Base-by-base conservation (phyloP, 2,888 invertebrate species). In the Priocnemis perturbator region DNA sequence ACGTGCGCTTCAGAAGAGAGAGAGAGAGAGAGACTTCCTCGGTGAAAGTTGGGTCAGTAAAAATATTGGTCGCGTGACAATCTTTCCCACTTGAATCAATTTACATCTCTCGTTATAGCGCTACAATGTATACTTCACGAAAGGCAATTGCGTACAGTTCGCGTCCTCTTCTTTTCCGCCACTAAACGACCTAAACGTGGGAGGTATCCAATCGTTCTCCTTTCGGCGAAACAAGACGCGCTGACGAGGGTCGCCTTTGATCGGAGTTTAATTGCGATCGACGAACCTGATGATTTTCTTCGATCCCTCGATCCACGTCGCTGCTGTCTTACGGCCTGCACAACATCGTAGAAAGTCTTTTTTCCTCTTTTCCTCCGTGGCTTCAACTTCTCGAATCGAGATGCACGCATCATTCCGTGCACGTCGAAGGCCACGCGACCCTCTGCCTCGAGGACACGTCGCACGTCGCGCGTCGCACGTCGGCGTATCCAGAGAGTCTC, bases 391-490 rank as follows among this genome's bases (percentile, higher is more conserved):
- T 69, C 71, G 77, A 74, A 70, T 71, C 76, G 72, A 23, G 50
- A 21, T 19, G 60, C 71, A 73, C 76, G 76, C 75, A 69, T 79
- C 79, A 83, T 84, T 83, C 84, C 71, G 73, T 73, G 73, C 84
- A 83, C 84, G 84, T 84, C 84, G 83, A 84, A 84, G 84, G 84
- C 83, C 83, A 84, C 84, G 84, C 83, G 84, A 82, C 81, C 77
- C 64, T 80, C 74, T 75, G 76, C 81, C 77, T 73, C 74, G 78
- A 75, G 79, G 80, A 82, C 81, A 74, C 79, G 74, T 79, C 61
- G 60, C n/a, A n/a, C n/a, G n/a, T n/a, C n/a, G n/a, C n/a, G n/a
- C n/a, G n/a, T n/a, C n/a, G n/a, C n/a, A n/a, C n/a, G n/a, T n/a
- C 30, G 57, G 30, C 66, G 67, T 66, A 59, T 68, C 63, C 48